phyloP scores from a whole-genome alignment of 2,797 vertebrate genomes.

The Sebastes elongatus region DNA sequence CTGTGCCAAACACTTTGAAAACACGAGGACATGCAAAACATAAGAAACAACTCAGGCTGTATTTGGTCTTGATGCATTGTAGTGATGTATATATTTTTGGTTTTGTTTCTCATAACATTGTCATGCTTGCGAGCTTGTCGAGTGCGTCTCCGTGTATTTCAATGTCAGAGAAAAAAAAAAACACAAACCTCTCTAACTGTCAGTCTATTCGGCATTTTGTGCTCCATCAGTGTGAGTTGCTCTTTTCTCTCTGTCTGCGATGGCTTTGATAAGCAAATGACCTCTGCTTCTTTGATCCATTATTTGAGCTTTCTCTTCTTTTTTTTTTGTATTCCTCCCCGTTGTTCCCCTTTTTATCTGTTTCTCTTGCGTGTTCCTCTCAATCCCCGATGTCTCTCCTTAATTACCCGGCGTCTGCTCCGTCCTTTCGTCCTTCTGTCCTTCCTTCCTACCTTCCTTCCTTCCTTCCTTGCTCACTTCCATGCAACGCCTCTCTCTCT shows the following conservation, averaged over 20 bases:
- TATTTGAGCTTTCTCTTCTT: constrained; percentile 78
- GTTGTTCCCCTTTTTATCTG: constrained; percentile 45
- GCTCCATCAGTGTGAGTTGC: constrained; percentile 54
- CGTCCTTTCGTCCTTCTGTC: constrained; percentile 65
- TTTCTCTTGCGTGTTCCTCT: constrained; percentile 64
- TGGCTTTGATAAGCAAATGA: constrained; percentile 65
- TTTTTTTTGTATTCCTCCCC: constrained; percentile 70
- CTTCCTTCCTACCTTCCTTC: constrained; percentile 50
- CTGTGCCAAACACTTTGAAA: constrained; percentile 23
- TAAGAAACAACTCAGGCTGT: background rate
- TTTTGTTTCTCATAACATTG: constrained; percentile 44
- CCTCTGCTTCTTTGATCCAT: constrained; percentile 66
- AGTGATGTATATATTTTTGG: constrained; percentile 16
- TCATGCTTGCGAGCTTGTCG: constrained; percentile 58
- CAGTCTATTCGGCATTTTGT: constrained; percentile 36
- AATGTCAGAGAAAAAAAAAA: constrained; percentile 11
- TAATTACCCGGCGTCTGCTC: constrained; percentile 71
- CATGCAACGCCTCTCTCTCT: constrained; percentile 77
- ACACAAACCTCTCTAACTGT: constrained; percentile 11
- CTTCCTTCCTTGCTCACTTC: constrained; percentile 53
- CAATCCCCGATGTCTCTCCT: constrained; percentile 61
- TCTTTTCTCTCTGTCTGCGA: constrained; percentile 58
- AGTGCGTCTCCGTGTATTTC: constrained; percentile 18
- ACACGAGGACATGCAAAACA: constrained; percentile 21
- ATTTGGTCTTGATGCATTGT: constrained; percentile 9